Percentiles rank a stretch among this genome's conserved stretches.
Conservation (phyloP, 2,113 vertebrate genomes). For the Progne subis region DNA sequence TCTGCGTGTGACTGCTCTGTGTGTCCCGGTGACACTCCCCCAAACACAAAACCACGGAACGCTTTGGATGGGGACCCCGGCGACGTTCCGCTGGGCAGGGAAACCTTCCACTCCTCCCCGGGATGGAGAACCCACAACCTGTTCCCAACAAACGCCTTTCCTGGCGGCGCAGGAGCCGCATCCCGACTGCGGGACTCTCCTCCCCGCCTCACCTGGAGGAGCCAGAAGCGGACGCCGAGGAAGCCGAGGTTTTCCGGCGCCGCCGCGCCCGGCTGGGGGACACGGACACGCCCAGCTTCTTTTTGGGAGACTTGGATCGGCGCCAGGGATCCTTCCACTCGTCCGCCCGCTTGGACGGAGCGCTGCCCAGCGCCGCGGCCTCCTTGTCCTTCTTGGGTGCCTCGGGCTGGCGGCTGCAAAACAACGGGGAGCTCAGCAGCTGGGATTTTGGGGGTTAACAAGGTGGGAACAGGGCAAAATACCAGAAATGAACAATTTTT, state of each 20-base stretch:
- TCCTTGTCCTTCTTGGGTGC: slow-evolving; percentile 87
- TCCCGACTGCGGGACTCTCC: accelerated
- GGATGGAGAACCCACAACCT: not conserved
- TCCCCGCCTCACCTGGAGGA: slow-evolving; percentile 85
- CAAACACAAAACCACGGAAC: too few relatives aligned
- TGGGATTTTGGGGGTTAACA: too few relatives aligned
- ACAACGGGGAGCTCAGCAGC: too few relatives aligned
- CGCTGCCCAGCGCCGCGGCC: not conserved
- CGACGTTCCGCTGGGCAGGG: too few relatives aligned
- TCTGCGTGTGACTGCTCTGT: too few relatives aligned
- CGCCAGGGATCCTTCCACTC: slow-evolving; percentile 99
- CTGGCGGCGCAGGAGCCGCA: not conserved
- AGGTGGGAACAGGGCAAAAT: too few relatives aligned
- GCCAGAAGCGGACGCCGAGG: slow-evolving; percentile 90
- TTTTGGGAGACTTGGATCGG: slow-evolving; percentile 96
- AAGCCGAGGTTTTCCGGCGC: slow-evolving; percentile 88
- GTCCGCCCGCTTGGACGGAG: slow-evolving; percentile 85
- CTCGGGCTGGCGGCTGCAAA: slow-evolving; percentile 76
- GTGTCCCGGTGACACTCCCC: too few relatives aligned
- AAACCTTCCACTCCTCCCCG: not conserved
- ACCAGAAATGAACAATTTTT: too few relatives aligned
- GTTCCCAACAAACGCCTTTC: not conserved
- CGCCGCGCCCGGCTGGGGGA: slow-evolving; percentile 88
- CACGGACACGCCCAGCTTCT: slow-evolving; percentile 80
- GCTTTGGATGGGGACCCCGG: too few relatives aligned